Conservation (phyloP, 2,888 invertebrate genomes). For the Coremacera marginata region DNA sequence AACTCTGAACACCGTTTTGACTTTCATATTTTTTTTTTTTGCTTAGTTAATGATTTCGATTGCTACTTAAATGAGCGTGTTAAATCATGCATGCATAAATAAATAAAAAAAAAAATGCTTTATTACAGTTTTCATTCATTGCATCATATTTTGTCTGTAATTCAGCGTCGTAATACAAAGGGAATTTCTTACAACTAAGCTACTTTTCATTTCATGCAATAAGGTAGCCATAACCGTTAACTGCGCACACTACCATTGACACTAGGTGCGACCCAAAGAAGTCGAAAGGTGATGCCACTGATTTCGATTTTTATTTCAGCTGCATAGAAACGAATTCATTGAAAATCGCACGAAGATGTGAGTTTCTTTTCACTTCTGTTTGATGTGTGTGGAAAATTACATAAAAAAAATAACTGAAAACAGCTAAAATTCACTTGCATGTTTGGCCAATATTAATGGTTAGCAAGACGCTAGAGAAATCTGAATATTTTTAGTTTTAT, state of each 20-base stretch:
- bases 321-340: background rate
- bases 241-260: background rate
- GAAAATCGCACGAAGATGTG: background rate
- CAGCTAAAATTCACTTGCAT: constrained; percentile 1
- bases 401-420: background rate
- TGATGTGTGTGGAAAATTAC: background rate
- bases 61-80: background rate
- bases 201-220: background rate
- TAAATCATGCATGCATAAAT: background rate
- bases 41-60: background rate
- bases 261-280: background rate
- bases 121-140: background rate
- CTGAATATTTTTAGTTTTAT: background rate
- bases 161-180: background rate
- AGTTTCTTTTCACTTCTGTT: background rate
- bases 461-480: constrained; percentile 6
- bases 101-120: background rate
- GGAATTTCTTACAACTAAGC: background rate
- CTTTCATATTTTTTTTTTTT: background rate
- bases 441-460: background rate
- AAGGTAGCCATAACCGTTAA: background rate
- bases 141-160: background rate
- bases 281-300: constrained; percentile 5
- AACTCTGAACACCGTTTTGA: background rate
- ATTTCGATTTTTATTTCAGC: background rate